Base-by-base conservation (phyloP, 1,140 invertebrate species). In the Anastatus disparis region DNA sequence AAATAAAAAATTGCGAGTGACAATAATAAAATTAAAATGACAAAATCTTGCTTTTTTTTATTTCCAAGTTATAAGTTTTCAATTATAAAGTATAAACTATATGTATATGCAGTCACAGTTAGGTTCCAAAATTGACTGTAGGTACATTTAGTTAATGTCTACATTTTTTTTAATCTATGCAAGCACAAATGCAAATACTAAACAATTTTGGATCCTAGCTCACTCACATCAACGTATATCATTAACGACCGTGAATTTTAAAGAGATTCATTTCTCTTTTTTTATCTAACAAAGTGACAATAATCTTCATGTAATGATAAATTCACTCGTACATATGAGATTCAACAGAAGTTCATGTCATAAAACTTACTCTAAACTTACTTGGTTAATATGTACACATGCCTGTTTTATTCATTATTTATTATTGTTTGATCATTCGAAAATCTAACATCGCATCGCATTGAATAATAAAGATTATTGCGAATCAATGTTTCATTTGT, bases 381-480 rank as follows among this genome's bases (percentile, higher is more conserved):
- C 15, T 27, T n/a, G 31, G 53, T 70, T 64, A 64, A 58, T 70
- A 70, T 70, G 40, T 70, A 70, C 69, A 70, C 20, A 70, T 64
- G 61, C 50, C 40, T 56, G 48, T 24, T 64, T 63, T 38, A 64
- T 56, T 63, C 38, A 44, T n/a, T n/a, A n/a, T n/a, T n/a, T 64
- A 70, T 70, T 64, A 70, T 70, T 70, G 52, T 64, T 70, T 70
- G 59, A 70, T 70, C 61, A 64, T 70, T 70, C 38, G 50, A 63
- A 70, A 55, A 70, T 70, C 50, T 63, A 62, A 62, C 50, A 62
- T 55, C 26, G 52, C 44, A 70, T 50, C 52, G 59, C 52, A 64
- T 70, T 26, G 29, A 40, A 58, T 58, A 70, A 56, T 64, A 70
- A 64, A 63, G 27, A 58, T 64, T 64, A 70, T 64, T 63, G 53